Evolutionary conservation across 1,140 invertebrate species (phyloP).

Genomic region (Aphelinus certus): DNA sequence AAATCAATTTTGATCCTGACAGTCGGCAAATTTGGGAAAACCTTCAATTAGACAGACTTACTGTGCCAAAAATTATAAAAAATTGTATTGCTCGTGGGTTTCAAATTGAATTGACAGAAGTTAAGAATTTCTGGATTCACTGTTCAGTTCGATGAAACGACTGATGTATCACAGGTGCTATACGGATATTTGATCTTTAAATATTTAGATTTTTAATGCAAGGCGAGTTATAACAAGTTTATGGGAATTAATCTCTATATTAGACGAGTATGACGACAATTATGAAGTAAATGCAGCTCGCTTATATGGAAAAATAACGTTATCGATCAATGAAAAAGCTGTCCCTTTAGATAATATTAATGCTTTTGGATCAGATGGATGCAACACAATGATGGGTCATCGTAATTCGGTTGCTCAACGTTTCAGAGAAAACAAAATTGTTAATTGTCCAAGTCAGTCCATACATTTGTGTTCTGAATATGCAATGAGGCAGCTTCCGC

Average conservation of each 20-base stretch:
- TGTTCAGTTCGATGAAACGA: constrained; percentile 30
- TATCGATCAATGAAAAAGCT: background rate
- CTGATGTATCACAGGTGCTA: background rate
- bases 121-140: background rate
- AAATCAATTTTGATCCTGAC: background rate
- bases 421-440: constrained; percentile 43
- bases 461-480: constrained; percentile 52
- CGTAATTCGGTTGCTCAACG: constrained; percentile 51
- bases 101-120: background rate
- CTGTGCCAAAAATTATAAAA: background rate
- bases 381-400: constrained; percentile 55
- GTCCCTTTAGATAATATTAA: constrained; percentile 50
- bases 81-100: background rate
- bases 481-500: constrained; percentile 53
- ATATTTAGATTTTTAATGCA: background rate
- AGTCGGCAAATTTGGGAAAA: background rate
- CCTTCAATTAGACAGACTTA: background rate
- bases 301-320: background rate
- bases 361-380: constrained; percentile 56
- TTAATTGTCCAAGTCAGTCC: constrained; percentile 59
- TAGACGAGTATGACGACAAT: constrained; percentile 6
- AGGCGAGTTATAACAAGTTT: background rate
- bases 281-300: background rate
- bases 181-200: constrained; percentile 37
- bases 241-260: background rate